phyloP scores from a whole-genome alignment of 2,888 invertebrate genomes.

The Philopedon plagiatum region DNA sequence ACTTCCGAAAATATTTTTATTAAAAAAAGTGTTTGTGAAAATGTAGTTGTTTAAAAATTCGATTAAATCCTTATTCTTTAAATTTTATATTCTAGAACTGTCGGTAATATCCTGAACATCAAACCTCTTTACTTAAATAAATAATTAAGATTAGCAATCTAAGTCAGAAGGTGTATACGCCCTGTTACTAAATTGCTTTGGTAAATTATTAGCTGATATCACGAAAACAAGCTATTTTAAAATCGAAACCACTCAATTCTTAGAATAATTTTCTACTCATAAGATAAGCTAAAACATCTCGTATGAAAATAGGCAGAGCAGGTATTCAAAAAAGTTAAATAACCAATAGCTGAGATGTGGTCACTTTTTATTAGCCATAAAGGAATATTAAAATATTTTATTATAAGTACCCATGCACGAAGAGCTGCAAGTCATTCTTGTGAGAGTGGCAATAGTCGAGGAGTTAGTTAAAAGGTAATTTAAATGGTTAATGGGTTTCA shows the following conservation, averaged over 20 bases:
- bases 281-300: neutral
- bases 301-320: neutral
- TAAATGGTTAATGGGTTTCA: constrained; percentile 18
- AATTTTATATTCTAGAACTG: too few relatives aligned
- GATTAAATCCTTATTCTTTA: too few relatives aligned
- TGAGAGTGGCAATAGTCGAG: neutral
- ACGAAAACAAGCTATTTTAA: neutral
- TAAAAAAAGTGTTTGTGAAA: too few relatives aligned
- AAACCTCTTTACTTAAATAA: too few relatives aligned
- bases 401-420: neutral
- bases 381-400: constrained; percentile 2
- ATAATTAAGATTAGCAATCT: neutral
- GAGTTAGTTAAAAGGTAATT: constrained; percentile 18
- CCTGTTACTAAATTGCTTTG: neutral
- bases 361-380: neutral
- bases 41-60: too few relatives aligned
- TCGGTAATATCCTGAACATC: too few relatives aligned
- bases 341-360: neutral
- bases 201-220: neutral
- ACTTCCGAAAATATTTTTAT: too few relatives aligned
- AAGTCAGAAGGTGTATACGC: neutral
- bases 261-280: neutral
- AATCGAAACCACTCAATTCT: neutral
- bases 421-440: constrained; percentile 19
- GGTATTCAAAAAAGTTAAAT: neutral